Conservation (phyloP, 37 sponge, comb jelly and placozoan species). For the Diacarnus erythraeanus region DNA sequence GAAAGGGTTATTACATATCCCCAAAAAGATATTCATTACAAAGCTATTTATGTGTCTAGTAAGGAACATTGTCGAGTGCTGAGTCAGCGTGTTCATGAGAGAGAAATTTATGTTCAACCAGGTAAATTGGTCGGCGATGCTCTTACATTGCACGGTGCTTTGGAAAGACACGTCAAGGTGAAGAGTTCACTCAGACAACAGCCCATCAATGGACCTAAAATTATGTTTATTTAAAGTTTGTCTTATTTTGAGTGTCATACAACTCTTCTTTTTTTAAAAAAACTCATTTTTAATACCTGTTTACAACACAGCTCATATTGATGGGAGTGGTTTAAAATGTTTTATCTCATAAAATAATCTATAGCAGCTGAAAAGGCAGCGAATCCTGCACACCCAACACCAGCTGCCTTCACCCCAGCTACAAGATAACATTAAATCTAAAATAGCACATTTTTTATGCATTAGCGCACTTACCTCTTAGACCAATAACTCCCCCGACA, state of each 20-base stretch:
- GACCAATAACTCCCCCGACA: conserved; percentile 94
- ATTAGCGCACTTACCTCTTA: conserved; percentile 69
- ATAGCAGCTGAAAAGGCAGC: conserved; percentile 99
- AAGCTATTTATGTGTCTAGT: conserved; percentile 19
- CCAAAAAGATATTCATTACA: too few species aligned
- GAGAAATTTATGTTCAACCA: conserved; percentile 50
- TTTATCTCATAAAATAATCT: conserved; percentile 84
- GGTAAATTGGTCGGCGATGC: conserved; percentile 6
- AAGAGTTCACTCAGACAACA: conserved; percentile 26
- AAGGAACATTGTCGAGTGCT: conserved; percentile 39
- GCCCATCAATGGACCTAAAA: conserved; percentile 19
- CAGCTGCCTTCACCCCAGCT: conserved; percentile 96
- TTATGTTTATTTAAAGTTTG: conserved; percentile 25
- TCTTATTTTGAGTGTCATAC: background rate
- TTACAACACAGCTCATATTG: too few species aligned
- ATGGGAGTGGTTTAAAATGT: too few species aligned
- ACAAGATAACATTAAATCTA: background rate
- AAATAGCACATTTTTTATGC: background rate
- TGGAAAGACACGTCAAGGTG: conserved; percentile 32
- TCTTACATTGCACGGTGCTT: conserved; percentile 1
- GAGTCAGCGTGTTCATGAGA: conserved; percentile 37
- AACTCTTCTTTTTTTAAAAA: background rate
- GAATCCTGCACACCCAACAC: conserved; percentile 90
- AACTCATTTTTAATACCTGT: too few species aligned
- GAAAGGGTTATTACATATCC: too few species aligned